Base-by-base conservation (phyloP, 2,113 vertebrate genomes). In the Psilopsiagon aymara region DNA sequence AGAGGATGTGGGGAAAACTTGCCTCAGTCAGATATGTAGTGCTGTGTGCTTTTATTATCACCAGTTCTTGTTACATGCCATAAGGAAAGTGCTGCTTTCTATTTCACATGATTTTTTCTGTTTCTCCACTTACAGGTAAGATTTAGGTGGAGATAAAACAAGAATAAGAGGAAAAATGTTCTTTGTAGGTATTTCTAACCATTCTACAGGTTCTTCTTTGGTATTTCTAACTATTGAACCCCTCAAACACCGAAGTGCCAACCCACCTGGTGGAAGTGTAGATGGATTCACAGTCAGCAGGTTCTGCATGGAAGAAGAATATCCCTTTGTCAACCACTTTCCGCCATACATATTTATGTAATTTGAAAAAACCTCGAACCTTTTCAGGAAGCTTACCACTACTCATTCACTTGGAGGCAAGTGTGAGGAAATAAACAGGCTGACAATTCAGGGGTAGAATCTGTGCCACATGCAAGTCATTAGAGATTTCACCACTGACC, bases 11-110 rank as follows among this genome's bases (percentile, higher is more conserved):
- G 49, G 16, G 17, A 74, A 69, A 70, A 44, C 35, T 27, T n/a
- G 59, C 43, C 51, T 81, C 43, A 21, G 64, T 37, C 66, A 67
- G 41, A 68, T 27, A 44, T 0, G 0, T 5, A 43, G 41, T 0
- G 0, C 24, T 31, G 18, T 9, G 7, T 75, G 49, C 46, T 77
- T 81, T 70, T 55, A 44, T 74, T 51, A 88, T 31, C 19, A 53
- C 49, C 63, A 74, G 49, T 67, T 94, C 89, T 74, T 69, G 52
- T 52, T 66, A 39, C 53, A 29, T 6, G 41, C 29, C 66, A n/a
- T 74, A 62, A 78, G 39, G 11, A 55, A 88, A 86, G 24, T 29
- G 44, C 17, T 44, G 16, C 35, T 76, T 55, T 33, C 29, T 73
- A 8, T 29, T 73, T 76, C 37, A 15, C 44, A n/a, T 2, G 1